Conservation (phyloP, 2,888 invertebrate genomes). For the Pristionchus japonicus region DNA sequence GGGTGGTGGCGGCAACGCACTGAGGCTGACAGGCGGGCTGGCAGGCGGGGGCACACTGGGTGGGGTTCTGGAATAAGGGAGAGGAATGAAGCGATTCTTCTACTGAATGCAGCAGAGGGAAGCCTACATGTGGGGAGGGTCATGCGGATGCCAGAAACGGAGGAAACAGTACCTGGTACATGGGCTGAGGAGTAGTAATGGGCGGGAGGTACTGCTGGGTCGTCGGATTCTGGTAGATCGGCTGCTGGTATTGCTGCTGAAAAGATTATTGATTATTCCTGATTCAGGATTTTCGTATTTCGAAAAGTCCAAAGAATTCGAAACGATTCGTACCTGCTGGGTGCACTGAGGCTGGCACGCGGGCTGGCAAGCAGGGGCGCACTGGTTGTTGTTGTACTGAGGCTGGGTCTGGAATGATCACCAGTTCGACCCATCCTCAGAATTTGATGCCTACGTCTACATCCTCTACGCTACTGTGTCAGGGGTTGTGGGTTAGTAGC, state of each 20-base stretch:
- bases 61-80: conserved; percentile 5
- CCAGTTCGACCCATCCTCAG: neutral
- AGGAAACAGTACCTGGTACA: neutral
- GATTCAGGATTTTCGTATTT: too few species aligned
- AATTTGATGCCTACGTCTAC: neutral
- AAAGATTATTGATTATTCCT: neutral
- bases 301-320: too few species aligned
- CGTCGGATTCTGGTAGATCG: conserved; percentile 35
- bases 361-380: conserved; percentile 24
- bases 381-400: neutral
- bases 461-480: neutral
- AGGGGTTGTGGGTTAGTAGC: neutral
- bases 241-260: conserved; percentile 27
- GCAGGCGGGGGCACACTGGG: conserved; percentile 23
- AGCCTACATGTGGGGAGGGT: too few species aligned
- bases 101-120: neutral
- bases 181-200: conserved; percentile 33
- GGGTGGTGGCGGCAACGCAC: conserved; percentile 12
- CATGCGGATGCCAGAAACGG: neutral
- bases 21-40: conserved; percentile 34
- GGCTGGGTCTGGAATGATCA: neutral
- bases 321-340: neutral
- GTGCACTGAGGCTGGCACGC: conserved; percentile 28
- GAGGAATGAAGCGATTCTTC: neutral
- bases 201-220: conserved; percentile 36